These are phyloP conservation scores for Abrostola tripartita DNA, from an alignment of 2,888 invertebrate species.

Conservation along the genomic window DNA sequence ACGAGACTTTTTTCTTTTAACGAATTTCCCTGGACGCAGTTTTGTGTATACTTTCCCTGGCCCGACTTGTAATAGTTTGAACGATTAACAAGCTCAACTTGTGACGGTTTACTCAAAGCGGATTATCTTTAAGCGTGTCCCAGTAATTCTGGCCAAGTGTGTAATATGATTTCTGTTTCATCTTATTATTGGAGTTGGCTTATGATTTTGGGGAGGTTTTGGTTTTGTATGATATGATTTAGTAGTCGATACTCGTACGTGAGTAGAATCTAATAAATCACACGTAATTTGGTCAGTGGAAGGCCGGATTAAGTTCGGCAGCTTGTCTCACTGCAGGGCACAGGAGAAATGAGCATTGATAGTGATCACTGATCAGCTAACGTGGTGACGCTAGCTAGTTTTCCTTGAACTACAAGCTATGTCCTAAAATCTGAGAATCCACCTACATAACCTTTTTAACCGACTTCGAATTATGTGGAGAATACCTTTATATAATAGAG, in stretches of 20 bases:
- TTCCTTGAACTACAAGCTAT: too few relatives aligned
- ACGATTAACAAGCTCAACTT: slow-evolving; percentile 54
- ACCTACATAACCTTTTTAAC: too few relatives aligned
- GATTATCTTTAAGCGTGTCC: slow-evolving; percentile 54
- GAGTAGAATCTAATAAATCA: too few relatives aligned
- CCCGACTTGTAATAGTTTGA: slow-evolving; percentile 55
- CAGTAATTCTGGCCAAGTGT: slow-evolving; percentile 49
- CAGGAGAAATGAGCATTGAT: too few relatives aligned
- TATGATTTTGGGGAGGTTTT: slow-evolving; percentile 14
- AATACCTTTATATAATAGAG: too few relatives aligned
- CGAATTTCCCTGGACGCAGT: slow-evolving; percentile 68
- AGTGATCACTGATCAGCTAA: too few relatives aligned
- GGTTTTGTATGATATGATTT: background rate
- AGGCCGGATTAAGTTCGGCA: too few relatives aligned
- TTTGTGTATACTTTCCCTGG: slow-evolving; percentile 57
- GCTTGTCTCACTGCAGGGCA: too few relatives aligned
- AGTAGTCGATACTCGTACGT: background rate
- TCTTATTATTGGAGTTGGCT: slow-evolving; percentile 35
- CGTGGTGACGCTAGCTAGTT: too few relatives aligned
- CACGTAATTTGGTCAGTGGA: too few relatives aligned
- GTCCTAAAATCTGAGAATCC: too few relatives aligned
- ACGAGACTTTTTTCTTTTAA: slow-evolving; percentile 72
- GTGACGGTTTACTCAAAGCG: slow-evolving; percentile 47
- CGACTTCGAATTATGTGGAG: too few relatives aligned
- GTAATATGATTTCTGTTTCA: slow-evolving; percentile 54